phyloP scores from a whole-genome alignment of 2,888 invertebrate species.

The Iselma pallidipennis region DNA sequence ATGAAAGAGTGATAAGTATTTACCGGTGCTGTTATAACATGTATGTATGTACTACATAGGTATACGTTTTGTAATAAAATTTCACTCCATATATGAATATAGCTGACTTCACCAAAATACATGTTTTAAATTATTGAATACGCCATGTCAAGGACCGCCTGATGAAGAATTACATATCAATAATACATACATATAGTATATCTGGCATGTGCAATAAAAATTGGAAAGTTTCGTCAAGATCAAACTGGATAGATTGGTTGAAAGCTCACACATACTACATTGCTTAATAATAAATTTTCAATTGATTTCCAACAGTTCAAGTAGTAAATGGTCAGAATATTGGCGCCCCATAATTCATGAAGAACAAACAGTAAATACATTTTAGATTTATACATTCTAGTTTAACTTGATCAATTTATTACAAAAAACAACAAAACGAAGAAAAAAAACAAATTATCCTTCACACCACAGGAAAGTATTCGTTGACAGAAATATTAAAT shows the following conservation, averaged over 20 bases:
- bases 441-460: no score
- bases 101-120: slow-evolving; percentile 32
- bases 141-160: slow-evolving; percentile 30
- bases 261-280: not conserved
- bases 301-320: not conserved
- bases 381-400: slow-evolving; percentile 29
- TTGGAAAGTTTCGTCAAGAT: slow-evolving; percentile 13
- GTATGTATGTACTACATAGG: no score
- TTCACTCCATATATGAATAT: slow-evolving; percentile 36
- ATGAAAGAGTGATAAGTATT: slow-evolving; percentile 26
- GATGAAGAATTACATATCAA: slow-evolving; percentile 19
- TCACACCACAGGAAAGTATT: slow-evolving; percentile 28
- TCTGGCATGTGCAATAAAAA: slow-evolving; percentile 8
- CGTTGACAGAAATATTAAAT: slow-evolving; percentile 33
- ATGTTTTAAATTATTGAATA: slow-evolving; percentile 34
- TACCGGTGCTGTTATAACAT: slow-evolving; percentile 14
- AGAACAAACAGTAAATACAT: slow-evolving; percentile 19
- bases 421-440: no score
- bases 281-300: not conserved
- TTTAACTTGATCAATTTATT: slow-evolving; percentile 34
- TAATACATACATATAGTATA: slow-evolving; percentile 8
- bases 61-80: slow-evolving; percentile 32
- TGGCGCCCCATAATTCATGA: slow-evolving; percentile 8
- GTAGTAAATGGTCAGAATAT: not conserved
- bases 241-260: not conserved